Evolutionary conservation across 2,113 vertebrate species (phyloP).

Genomic region (Saccopteryx bilineata): DNA sequence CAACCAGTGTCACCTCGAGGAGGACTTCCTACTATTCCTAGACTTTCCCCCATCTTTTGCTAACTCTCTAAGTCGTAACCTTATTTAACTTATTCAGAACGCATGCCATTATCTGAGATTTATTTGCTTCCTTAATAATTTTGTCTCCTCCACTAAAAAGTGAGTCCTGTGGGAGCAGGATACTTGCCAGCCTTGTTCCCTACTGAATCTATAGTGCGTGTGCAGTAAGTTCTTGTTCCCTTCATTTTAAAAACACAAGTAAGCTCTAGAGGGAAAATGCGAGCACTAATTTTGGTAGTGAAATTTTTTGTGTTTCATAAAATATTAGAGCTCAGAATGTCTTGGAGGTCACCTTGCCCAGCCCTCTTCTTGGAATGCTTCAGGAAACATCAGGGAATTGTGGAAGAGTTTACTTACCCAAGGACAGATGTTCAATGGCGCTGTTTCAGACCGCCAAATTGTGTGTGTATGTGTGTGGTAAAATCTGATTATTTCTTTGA

Average conservation of each 20-base stretch:
- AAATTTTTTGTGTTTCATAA: not conserved
- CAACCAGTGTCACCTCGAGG: not conserved
- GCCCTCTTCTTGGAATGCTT: not conserved
- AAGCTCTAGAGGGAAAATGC: not conserved
- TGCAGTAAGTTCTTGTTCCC: not conserved
- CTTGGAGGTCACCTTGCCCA: not conserved
- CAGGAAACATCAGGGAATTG: not conserved
- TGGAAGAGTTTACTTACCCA: not conserved
- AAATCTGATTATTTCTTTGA: slow-evolving; percentile 42
- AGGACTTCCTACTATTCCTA: not conserved
- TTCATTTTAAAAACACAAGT: not conserved
- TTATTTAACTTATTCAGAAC: slow-evolving; percentile 15
- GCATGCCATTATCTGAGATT: not conserved
- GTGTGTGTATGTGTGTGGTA: not conserved
- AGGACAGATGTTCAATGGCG: not conserved
- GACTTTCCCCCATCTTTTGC: not conserved
- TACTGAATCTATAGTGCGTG: not conserved
- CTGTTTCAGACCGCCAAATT: not conserved
- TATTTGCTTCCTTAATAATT: not conserved
- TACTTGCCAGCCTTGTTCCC: not conserved
- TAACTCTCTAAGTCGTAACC: not conserved
- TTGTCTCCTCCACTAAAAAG: not conserved
- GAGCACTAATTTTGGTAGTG: not conserved
- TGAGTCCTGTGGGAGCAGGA: not conserved
- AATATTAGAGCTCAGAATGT: not conserved